Evolutionary conservation across 2,888 invertebrate genomes (phyloP).

Genomic region (Disparrhopalites patrizii): DNA sequence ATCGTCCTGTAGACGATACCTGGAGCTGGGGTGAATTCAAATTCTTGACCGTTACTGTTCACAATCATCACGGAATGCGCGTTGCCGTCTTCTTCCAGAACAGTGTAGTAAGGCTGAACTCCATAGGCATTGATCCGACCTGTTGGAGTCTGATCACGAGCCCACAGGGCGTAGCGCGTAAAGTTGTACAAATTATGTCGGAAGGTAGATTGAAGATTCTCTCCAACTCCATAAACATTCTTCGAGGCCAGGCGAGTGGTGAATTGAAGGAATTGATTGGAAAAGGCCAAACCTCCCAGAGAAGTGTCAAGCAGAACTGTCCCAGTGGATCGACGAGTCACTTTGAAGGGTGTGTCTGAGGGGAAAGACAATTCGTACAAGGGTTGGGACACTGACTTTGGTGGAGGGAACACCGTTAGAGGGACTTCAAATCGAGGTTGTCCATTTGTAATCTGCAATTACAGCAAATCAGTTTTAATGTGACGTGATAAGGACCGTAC

Average conservation of each 20-base stretch:
- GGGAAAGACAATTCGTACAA: slow-evolving; percentile 32
- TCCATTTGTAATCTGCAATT: slow-evolving; percentile 6
- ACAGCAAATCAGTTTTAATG: neutral
- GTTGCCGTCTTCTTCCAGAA: slow-evolving; percentile 65
- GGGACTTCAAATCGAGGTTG: slow-evolving; percentile 41
- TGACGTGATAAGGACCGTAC: neutral
- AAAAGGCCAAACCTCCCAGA: slow-evolving; percentile 52
- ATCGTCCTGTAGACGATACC: slow-evolving; percentile 75
- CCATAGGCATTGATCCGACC: slow-evolving; percentile 42
- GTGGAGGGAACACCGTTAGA: slow-evolving; percentile 36
- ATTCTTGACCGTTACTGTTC: slow-evolving; percentile 82
- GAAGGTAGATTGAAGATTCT: slow-evolving; percentile 52
- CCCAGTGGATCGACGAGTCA: slow-evolving; percentile 34
- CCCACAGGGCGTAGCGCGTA: slow-evolving; percentile 50
- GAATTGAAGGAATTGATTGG: slow-evolving; percentile 54
- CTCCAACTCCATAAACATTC: slow-evolving; percentile 54
- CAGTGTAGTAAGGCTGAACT: slow-evolving; percentile 56
- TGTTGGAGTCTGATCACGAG: slow-evolving; percentile 51
- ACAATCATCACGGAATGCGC: slow-evolving; percentile 72
- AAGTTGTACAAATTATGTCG: slow-evolving; percentile 51
- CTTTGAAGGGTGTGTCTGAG: slow-evolving; percentile 34
- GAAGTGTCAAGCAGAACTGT: slow-evolving; percentile 49
- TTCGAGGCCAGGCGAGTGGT: slow-evolving; percentile 51
- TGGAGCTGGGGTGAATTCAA: slow-evolving; percentile 73
- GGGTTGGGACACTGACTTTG: slow-evolving; percentile 2